phyloP scores from a whole-genome alignment of 2,888 invertebrate species.

The Rhingia rostrata region DNA sequence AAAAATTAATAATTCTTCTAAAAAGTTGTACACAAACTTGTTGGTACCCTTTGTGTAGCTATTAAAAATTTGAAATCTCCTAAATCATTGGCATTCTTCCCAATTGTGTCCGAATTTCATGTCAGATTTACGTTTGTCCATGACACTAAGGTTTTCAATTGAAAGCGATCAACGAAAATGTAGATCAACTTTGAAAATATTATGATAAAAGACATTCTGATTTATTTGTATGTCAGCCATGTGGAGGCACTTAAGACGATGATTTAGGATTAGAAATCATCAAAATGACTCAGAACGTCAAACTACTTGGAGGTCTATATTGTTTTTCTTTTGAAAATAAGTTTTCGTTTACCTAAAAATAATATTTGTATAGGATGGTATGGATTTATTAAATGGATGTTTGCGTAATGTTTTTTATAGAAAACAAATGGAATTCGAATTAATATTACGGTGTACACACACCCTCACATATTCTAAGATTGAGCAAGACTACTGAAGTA shows the following conservation, averaged over 20 bases:
- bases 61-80: not conserved
- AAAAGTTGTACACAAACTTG: too few relatives aligned
- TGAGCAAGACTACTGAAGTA: too few relatives aligned
- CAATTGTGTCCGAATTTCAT: constrained; percentile 20
- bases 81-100: constrained; percentile 53
- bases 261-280: constrained; percentile 18
- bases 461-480: not conserved
- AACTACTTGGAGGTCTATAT: not conserved
- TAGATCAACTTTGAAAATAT: constrained; percentile 9
- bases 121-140: constrained; percentile 25
- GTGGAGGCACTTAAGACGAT: constrained; percentile 10
- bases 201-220: constrained; percentile 24
- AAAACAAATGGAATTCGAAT: not conserved
- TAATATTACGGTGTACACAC: not conserved
- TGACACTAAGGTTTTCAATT: constrained; percentile 40
- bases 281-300: not conserved
- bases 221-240: constrained; percentile 31
- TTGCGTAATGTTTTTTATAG: not conserved
- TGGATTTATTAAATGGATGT: constrained; percentile 9
- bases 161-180: constrained; percentile 25
- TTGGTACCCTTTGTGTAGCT: too few relatives aligned
- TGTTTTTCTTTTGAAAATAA: not conserved
- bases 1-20: too few relatives aligned
- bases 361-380: constrained; percentile 18
- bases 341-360: constrained; percentile 7